Evolutionary conservation across 2,113 vertebrate species (phyloP).

Genomic region (Chitala chitala): DNA sequence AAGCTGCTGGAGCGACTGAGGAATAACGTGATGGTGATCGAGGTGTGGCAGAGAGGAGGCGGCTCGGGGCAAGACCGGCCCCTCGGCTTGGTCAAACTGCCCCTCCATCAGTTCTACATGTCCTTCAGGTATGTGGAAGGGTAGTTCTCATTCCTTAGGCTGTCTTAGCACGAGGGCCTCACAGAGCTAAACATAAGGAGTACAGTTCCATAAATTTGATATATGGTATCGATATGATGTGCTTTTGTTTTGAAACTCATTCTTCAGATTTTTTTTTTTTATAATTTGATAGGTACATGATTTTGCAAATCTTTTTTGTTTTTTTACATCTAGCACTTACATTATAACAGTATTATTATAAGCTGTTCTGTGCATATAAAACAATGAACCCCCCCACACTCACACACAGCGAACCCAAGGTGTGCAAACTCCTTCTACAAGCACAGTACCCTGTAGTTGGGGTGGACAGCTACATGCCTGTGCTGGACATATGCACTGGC

Average conservation of each 20-base stretch:
- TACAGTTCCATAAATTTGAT: no score
- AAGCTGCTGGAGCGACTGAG: slow-evolving; percentile 80
- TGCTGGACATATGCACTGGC: slow-evolving; percentile 80
- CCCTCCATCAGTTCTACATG: slow-evolving; percentile 94
- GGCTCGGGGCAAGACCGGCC: slow-evolving; percentile 69
- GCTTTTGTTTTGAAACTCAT: no score
- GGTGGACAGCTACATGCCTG: slow-evolving; percentile 79
- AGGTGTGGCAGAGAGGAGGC: slow-evolving; percentile 81
- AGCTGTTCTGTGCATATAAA: neutral
- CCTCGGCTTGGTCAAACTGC: slow-evolving; percentile 85
- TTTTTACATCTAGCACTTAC: no score
- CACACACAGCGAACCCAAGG: slow-evolving; percentile 68
- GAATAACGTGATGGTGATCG: slow-evolving; percentile 90
- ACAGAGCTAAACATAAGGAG: no score
- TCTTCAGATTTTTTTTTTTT: no score
- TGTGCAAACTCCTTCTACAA: slow-evolving; percentile 76
- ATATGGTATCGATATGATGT: no score
- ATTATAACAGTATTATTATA: neutral
- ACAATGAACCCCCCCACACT: neutral
- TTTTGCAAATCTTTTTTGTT: no score
- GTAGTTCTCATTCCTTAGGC: neutral
- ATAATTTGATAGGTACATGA: no score
- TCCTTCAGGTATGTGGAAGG: slow-evolving; percentile 76
- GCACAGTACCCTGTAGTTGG: slow-evolving; percentile 87
- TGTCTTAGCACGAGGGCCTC: neutral